These are phyloP conservation scores for Pseudopleuronectes americanus DNA, from an alignment of 2,797 vertebrate genomes.

Conservation along the genomic window DNA sequence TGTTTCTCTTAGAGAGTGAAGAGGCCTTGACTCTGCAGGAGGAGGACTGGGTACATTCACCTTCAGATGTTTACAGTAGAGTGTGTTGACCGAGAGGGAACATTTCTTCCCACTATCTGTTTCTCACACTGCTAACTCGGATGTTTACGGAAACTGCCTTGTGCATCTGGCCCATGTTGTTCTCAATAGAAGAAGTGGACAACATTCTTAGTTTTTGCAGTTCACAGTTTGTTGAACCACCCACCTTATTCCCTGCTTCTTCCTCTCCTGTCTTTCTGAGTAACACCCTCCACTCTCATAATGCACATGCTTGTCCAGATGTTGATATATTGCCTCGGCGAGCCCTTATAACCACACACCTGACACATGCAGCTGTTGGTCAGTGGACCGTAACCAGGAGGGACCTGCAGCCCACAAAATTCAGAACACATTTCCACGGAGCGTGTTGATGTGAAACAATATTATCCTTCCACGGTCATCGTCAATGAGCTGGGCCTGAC, in stretches of 20 bases:
- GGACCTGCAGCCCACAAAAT: conserved; percentile 22
- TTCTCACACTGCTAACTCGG: conserved; percentile 15
- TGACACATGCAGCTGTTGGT: conserved; percentile 68
- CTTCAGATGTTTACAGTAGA: conserved; percentile 51
- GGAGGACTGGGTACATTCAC: conserved; percentile 45
- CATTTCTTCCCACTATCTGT: conserved; percentile 31
- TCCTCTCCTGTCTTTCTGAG: conserved; percentile 9
- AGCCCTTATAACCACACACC: conserved; percentile 42
- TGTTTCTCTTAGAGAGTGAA: conserved; percentile 40
- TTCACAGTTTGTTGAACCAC: conserved; percentile 23
- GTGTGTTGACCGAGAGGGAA: conserved; percentile 22
- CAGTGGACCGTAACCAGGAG: conserved; percentile 13
- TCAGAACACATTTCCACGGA: conserved; percentile 25
- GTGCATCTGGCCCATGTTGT: neutral
- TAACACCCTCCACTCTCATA: conserved; percentile 8
- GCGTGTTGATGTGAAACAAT: conserved; percentile 47
- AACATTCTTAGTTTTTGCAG: conserved; percentile 17
- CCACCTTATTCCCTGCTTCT: conserved; percentile 8
- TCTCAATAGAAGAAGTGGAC: neutral
- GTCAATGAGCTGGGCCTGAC: conserved; percentile 26
- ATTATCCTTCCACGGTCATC: conserved; percentile 26
- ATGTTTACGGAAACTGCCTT: conserved; percentile 12
- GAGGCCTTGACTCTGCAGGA: conserved; percentile 40
- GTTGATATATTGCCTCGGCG: conserved; percentile 44
- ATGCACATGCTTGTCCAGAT: conserved; percentile 29